A percentile compares a stretch with the other conserved stretches of the same genome.
Conservation (phyloP, 2,113 vertebrate species). For the Eudyptes chrysolophus region DNA sequence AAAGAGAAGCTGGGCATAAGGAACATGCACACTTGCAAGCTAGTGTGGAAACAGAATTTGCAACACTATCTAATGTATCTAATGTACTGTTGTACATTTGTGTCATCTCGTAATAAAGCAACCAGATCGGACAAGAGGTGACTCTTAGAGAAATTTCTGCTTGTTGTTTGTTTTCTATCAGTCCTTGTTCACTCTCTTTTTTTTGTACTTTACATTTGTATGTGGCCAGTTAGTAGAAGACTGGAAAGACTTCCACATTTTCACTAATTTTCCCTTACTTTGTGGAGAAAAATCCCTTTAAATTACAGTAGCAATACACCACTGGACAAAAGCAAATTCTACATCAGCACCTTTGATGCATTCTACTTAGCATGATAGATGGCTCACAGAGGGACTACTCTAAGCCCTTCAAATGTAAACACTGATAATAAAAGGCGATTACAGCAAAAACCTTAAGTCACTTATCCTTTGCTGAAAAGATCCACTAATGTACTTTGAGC, state of each 20-base stretch:
- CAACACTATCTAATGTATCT: background rate
- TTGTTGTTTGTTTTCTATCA: background rate
- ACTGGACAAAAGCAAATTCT: background rate
- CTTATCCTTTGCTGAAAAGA: background rate
- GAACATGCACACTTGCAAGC: background rate
- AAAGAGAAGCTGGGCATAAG: background rate
- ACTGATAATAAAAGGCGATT: background rate
- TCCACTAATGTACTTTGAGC: background rate
- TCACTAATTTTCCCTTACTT: background rate
- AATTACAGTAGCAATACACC: background rate
- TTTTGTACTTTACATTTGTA: background rate
- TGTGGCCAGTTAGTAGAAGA: background rate
- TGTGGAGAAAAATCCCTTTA: background rate
- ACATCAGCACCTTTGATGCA: background rate
- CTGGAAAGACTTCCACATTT: background rate
- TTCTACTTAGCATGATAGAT: background rate
- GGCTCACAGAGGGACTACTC: background rate
- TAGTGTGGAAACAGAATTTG: background rate
- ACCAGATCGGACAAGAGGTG: background rate
- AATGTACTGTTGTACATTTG: background rate
- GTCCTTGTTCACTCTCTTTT: background rate
- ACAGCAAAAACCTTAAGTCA: background rate
- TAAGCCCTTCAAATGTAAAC: background rate
- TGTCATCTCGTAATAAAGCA: background rate
- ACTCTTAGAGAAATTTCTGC: background rate